Base-by-base conservation (phyloP, 2,113 vertebrate genomes). In the Indri indri region DNA sequence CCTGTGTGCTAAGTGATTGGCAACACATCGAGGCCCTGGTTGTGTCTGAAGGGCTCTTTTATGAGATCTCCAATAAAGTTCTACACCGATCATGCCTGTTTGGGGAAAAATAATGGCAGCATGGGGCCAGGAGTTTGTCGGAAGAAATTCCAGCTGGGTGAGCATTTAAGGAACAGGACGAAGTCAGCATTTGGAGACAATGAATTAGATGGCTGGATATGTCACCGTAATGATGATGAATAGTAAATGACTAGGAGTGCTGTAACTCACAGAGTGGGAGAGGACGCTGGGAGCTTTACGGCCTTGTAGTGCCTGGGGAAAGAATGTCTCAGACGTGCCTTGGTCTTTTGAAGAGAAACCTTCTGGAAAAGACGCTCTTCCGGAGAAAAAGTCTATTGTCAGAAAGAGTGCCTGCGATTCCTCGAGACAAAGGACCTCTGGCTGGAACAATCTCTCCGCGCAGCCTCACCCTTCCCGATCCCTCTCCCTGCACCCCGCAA, bases 211-310 rank as follows among this genome's bases (percentile, higher is more conserved):
- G 54, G 68, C 76, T 65, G 90, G 73, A 68, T 65, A 9, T 61
- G 85, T 93, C 85, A n/a, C 88, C 1, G 37, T 97, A 57, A 95
- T 89, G 65, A 91, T 66, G 88, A 91, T n/a, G 88, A 85, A 94
- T 88, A 91, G 82, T 76, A 80, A 86, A 90, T 61, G 91, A 73
- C 16, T 0, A 42, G 92, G 79, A 73, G 65, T 9, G n/a, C 88
- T 50, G 37, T 93, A 89, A 97, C 57, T 97, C 95, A 79, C 34
- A 0, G 80, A 74, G 30, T 37, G 2, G 90, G 90, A 90, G 74
- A 54, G n/a, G 45, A 90, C 59, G 34, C 9, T 2, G 4, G 88
- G 57, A n/a, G 63, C 86, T 73, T 47, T 57, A 96, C 12, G 84
- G 61, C 40, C 40, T 94, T 37, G 59, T 27, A 42, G 94, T 7